phyloP scores from a whole-genome alignment of 1,140 invertebrate genomes.

The Pararge aegeria region DNA sequence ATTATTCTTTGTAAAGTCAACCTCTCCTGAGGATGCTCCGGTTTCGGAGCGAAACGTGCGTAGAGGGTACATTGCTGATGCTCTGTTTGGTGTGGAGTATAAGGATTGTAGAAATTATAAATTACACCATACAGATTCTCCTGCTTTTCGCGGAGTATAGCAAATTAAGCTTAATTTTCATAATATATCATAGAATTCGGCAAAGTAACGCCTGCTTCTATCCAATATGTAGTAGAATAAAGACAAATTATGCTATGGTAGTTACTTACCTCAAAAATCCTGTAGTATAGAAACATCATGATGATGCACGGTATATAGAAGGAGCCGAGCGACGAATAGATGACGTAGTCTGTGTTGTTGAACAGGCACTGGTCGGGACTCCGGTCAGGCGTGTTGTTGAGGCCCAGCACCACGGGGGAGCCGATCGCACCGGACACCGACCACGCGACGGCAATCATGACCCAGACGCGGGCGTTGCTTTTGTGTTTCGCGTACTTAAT shows the following conservation, averaged over 20 bases:
- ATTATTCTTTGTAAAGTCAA: too few relatives aligned
- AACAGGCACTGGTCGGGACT: constrained; percentile 92
- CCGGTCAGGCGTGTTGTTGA: constrained; percentile 93
- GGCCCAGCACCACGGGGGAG: constrained; percentile 96
- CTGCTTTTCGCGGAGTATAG: too few relatives aligned
- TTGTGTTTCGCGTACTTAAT: constrained; percentile 99
- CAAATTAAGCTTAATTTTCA: too few relatives aligned
- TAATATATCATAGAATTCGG: too few relatives aligned
- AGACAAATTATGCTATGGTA: not conserved
- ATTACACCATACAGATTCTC: too few relatives aligned
- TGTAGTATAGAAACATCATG: constrained; percentile 68
- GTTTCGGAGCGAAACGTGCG: too few relatives aligned
- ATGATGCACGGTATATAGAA: constrained; percentile 98
- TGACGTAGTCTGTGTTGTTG: constrained; percentile 98
- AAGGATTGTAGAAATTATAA: too few relatives aligned
- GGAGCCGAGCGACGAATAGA: constrained; percentile 97
- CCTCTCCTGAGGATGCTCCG: too few relatives aligned
- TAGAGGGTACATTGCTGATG: too few relatives aligned
- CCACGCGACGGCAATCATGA: constrained; percentile 98
- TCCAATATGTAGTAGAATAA: not conserved
- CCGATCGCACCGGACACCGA: constrained; percentile 96
- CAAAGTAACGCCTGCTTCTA: too few relatives aligned
- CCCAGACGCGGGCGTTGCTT: constrained; percentile 95
- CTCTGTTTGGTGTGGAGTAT: too few relatives aligned
- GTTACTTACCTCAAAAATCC: constrained; percentile 59